These are phyloP conservation scores for Cairina moschata DNA, from an alignment of 2,113 vertebrate species.

Conservation along the genomic window DNA sequence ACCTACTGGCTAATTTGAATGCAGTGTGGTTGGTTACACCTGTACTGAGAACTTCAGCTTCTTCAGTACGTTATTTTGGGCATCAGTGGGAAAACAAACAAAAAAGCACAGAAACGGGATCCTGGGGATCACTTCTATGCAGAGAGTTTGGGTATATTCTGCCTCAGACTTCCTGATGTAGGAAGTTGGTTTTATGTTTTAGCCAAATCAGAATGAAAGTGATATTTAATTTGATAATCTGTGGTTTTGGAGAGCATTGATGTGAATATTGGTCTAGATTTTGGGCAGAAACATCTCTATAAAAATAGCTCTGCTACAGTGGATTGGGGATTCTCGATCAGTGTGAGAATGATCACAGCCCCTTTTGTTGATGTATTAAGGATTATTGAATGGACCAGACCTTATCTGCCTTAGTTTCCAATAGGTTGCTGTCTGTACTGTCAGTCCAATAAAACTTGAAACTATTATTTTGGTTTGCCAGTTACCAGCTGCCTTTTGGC, in stretches of 20 bases:
- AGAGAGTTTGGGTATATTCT: background rate
- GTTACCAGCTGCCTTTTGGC: background rate
- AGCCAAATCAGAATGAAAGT: background rate
- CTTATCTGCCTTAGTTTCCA: background rate
- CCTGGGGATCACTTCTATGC: background rate
- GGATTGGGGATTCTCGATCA: background rate
- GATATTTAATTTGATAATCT: background rate
- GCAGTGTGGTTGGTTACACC: background rate
- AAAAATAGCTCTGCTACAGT: background rate
- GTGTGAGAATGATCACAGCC: background rate
- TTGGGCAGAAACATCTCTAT: background rate
- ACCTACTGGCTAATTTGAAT: background rate
- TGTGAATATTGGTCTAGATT: background rate
- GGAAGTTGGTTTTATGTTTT: background rate
- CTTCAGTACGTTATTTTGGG: background rate
- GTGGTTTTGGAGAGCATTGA: background rate
- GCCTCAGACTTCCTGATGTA: background rate
- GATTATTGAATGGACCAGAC: background rate
- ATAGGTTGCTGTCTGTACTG: background rate
- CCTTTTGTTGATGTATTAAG: background rate
- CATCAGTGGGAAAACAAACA: background rate
- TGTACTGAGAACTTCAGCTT: background rate
- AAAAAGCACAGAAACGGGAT: background rate
- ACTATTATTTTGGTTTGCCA: background rate
- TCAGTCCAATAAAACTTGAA: background rate